A percentile compares a stretch with the other conserved stretches of the same genome.
These are phyloP conservation scores for Papilio helenus DNA, from an alignment of 1,140 invertebrate species.

Conservation along the genomic window DNA sequence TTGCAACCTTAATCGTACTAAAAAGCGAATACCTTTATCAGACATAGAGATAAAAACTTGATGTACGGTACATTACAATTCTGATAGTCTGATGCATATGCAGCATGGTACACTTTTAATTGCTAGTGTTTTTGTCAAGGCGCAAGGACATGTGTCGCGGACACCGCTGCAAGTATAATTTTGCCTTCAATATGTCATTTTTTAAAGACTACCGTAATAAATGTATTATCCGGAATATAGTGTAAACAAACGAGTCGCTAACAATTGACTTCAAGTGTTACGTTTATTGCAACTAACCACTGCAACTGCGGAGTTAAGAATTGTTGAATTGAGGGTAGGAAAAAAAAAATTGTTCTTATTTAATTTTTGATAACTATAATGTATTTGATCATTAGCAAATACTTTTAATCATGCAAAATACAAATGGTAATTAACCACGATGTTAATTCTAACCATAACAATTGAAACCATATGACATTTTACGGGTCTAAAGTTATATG, in stretches of 20 bases:
- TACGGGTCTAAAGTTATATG: too few relatives aligned
- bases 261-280: conserved; percentile 42
- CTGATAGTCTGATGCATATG: conserved; percentile 9
- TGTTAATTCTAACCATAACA: too few relatives aligned
- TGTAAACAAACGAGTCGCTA: conserved; percentile 41
- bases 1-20: background rate
- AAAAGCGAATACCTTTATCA: background rate
- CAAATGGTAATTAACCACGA: too few relatives aligned
- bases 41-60: background rate
- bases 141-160: conserved; percentile 2
- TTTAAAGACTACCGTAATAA: conserved; percentile 37
- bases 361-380: background rate
- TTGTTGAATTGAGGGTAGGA: background rate
- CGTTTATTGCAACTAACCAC: conserved; percentile 25
- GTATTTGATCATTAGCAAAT: too few relatives aligned
- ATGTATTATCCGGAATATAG: conserved; percentile 39
- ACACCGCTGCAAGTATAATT: conserved; percentile 36
- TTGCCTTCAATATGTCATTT: conserved; percentile 41
- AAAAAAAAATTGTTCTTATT: background rate
- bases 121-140: conserved; percentile 13
- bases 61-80: conserved; percentile 1
- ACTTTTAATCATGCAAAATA: too few relatives aligned
- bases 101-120: conserved; percentile 28
- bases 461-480: too few relatives aligned
- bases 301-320: conserved; percentile 23